Evolutionary conservation across 2,113 vertebrate genomes (phyloP), one percentile per base, ranked within the genome.

Genomic region (Sinocyclocheilus rhinocerous): DNA sequence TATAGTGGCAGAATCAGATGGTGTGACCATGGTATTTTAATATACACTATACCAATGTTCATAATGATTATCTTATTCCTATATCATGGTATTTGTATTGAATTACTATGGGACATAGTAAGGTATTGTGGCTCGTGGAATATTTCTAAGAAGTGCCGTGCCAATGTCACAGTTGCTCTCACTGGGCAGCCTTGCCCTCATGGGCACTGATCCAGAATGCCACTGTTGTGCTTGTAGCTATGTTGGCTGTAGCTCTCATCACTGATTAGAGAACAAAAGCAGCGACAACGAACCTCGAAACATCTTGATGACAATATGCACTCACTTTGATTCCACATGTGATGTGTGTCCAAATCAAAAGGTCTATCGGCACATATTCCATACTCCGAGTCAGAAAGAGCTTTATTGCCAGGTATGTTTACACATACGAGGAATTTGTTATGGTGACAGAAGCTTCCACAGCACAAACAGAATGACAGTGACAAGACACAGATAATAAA

Each of bases 151-250:
- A 78, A 91, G 92, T 93, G 90, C 91, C 89, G 67, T 76, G 88
- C 83, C 91, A 92, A 90, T 92, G 92, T 92, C 94, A 90, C 93
- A 94, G 93, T 95, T 93, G 93, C 92, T 94, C 92, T 90, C 89
- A 87, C 26, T 87, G 85, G 86, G 82, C 84, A 33, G 86, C 88
- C 76, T 18, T 83, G 81, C 67, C 42, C 85, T 79, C 59, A 61
- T 87, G 87, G 91, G 93, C 92, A 89, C 88, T 39, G n/a, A 29
- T 79, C 73, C 33, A 45, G 52, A 33, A 70, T 67, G 45, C 75
- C 42, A 85, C 65, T 70, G 67, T 72, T n/a, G 67, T 36, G 61
- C 70, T 18, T 83, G 45, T 48, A 11, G 29, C 29, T 3, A 48
- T 48, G 85, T 85, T 87, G 82, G 83, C 87, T 91, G 80, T 72